phyloP scores from a whole-genome alignment of 2,888 invertebrate species.

The Brassicogethes aeneus region DNA sequence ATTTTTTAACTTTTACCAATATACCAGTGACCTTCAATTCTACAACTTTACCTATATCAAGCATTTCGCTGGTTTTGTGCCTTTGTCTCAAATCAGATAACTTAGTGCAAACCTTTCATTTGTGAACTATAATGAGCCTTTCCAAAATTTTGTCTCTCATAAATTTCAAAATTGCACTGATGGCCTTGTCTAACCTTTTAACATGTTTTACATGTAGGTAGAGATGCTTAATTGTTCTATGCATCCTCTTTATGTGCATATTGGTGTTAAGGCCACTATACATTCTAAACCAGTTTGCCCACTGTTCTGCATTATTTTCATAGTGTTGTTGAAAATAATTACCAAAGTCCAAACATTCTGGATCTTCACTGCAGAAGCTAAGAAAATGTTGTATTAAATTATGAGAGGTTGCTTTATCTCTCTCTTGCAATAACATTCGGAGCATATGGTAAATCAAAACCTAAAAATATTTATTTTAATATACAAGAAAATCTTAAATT shows the following conservation, averaged over 20 bases:
- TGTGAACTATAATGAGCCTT: slow-evolving; percentile 11
- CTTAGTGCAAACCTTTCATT: slow-evolving; percentile 10
- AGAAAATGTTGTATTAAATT: no score
- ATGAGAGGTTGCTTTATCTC: no score
- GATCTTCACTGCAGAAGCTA: no score
- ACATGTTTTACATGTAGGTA: slow-evolving; percentile 19
- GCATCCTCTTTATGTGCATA: slow-evolving; percentile 22
- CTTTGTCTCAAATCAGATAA: slow-evolving; percentile 4
- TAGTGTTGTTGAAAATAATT: no score
- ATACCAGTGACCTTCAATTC: no score
- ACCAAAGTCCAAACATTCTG: no score
- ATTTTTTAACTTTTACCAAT: no score
- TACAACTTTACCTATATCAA: no score
- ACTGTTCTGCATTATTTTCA: slow-evolving; percentile 13
- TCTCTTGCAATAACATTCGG: no score
- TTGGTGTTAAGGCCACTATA: slow-evolving; percentile 20
- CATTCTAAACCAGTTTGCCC: slow-evolving; percentile 19
- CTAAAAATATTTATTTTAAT: no score
- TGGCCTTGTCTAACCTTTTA: slow-evolving; percentile 18
- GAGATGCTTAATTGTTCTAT: slow-evolving; percentile 18
- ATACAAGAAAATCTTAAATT: no score
- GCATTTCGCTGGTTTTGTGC: slow-evolving; percentile 9
- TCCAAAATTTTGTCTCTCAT: slow-evolving; percentile 19
- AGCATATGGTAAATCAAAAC: no score
- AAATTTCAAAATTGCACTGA: slow-evolving; percentile 19